These are phyloP conservation scores for Dromococcyx pavoninus DNA, from an alignment of 2,797 vertebrate genomes.

Conservation along the genomic window DNA sequence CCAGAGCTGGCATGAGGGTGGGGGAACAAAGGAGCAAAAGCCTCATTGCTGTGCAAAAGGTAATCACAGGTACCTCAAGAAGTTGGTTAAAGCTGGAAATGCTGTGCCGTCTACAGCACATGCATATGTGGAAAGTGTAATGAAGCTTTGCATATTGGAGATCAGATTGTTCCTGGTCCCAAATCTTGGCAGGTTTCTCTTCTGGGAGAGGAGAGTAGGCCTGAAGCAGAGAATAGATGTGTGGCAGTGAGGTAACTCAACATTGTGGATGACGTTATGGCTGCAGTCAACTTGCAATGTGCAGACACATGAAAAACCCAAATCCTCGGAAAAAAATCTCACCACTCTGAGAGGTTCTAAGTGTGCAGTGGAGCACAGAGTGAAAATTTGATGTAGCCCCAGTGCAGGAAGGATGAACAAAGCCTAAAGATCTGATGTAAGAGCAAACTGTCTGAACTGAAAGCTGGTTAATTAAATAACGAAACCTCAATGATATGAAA, in stretches of 20 bases:
- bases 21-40: not conserved
- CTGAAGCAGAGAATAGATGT: not conserved
- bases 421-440: not conserved
- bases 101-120: not conserved
- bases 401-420: not conserved
- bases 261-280: not conserved
- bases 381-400: not conserved
- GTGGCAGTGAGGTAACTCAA: not conserved
- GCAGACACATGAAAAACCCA: not conserved
- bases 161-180: not conserved
- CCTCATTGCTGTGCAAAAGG: not conserved
- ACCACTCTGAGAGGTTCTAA: not conserved
- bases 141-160: not conserved
- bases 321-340: not conserved
- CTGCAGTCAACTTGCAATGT: not conserved
- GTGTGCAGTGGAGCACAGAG: fast-evolving
- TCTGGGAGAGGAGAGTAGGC: not conserved
- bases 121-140: not conserved
- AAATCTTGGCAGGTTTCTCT: not conserved
- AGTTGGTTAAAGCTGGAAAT: not conserved
- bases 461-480: not conserved
- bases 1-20: not conserved
- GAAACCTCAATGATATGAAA: not conserved
- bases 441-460: not conserved
- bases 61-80: not conserved